Conservation (phyloP, 1,140 invertebrate species). For the Drosophila albomicans region DNA sequence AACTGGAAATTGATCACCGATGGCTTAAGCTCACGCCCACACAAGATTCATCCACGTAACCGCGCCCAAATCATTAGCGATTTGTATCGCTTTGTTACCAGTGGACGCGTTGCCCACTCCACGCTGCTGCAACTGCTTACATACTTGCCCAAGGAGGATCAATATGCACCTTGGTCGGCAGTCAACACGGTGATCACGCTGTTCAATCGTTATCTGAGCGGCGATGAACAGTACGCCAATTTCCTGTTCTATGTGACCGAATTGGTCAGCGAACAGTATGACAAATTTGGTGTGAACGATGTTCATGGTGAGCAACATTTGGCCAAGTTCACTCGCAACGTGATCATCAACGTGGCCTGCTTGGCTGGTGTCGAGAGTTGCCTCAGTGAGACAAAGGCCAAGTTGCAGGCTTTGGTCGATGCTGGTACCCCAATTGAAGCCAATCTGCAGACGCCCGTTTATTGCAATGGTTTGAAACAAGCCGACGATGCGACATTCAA, state of each 20-base stretch:
- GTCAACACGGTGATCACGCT: constrained; percentile 80
- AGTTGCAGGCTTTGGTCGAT: constrained; percentile 79
- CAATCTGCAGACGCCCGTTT: constrained; percentile 85
- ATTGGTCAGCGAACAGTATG: constrained; percentile 79
- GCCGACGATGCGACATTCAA: constrained; percentile 88
- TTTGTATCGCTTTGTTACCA: constrained; percentile 88
- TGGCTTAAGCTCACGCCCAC: constrained; percentile 84
- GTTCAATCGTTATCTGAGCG: constrained; percentile 76
- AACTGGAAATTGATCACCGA: constrained; percentile 87
- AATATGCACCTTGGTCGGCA: constrained; percentile 88
- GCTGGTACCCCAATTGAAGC: constrained; percentile 75
- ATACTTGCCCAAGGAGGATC: constrained; percentile 87
- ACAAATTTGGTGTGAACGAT: constrained; percentile 83
- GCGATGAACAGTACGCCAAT: constrained; percentile 54
- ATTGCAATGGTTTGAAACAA: constrained; percentile 88
- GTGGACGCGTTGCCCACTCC: constrained; percentile 85
- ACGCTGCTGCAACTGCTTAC: constrained; percentile 85
- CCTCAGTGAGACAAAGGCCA: constrained; percentile 80
- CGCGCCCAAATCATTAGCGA: constrained; percentile 92
- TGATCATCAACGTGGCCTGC: constrained; percentile 86
- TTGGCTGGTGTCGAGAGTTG: constrained; percentile 85
- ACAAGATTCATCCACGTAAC: constrained; percentile 89
- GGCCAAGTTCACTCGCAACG: constrained; percentile 77
- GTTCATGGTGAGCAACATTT: constrained; percentile 78
- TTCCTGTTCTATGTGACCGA: constrained; percentile 63